phyloP scores from a whole-genome alignment of 2,113 vertebrate species.

The Amia ocellicauda region DNA sequence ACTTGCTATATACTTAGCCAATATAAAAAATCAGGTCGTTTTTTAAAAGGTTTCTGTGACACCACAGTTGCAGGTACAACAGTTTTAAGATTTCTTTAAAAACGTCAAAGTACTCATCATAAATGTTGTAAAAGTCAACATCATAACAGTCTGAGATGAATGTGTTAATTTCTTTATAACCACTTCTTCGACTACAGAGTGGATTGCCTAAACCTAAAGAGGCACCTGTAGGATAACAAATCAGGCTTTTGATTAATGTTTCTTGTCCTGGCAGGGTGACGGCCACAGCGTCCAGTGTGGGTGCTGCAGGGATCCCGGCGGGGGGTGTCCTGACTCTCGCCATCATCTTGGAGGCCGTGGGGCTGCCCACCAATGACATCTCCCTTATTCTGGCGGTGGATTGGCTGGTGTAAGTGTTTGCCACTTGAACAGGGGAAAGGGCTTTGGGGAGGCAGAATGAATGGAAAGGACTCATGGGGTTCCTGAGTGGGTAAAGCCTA shows the following conservation, averaged over 20 bases:
- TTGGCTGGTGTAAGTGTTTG: conserved; percentile 83
- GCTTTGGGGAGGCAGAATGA: background rate
- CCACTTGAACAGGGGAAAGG: background rate
- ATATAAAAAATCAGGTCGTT: no score
- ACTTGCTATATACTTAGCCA: no score
- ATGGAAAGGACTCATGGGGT: background rate
- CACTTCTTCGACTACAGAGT: no score
- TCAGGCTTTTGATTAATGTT: background rate
- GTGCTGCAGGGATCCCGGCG: conserved; percentile 83
- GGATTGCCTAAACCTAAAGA: no score
- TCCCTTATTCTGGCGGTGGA: conserved; percentile 87
- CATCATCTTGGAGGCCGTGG: conserved; percentile 82
- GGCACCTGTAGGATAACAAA: background rate
- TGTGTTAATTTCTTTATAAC: no score
- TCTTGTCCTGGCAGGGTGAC: conserved; percentile 65
- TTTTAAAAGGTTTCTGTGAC: no score
- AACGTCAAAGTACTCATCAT: no score
- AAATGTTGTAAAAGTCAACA: no score
- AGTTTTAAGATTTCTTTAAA: no score
- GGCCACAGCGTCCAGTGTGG: conserved; percentile 84
- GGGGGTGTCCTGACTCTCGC: conserved; percentile 82
- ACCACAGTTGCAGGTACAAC: no score
- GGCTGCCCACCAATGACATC: conserved; percentile 76
- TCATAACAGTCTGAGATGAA: no score
- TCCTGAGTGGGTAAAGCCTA: no score